Percentiles rank a stretch among this genome's conserved stretches.
These are phyloP conservation scores for Alcedo atthis DNA, from an alignment of 2,797 vertebrate genomes.

Conservation along the genomic window DNA sequence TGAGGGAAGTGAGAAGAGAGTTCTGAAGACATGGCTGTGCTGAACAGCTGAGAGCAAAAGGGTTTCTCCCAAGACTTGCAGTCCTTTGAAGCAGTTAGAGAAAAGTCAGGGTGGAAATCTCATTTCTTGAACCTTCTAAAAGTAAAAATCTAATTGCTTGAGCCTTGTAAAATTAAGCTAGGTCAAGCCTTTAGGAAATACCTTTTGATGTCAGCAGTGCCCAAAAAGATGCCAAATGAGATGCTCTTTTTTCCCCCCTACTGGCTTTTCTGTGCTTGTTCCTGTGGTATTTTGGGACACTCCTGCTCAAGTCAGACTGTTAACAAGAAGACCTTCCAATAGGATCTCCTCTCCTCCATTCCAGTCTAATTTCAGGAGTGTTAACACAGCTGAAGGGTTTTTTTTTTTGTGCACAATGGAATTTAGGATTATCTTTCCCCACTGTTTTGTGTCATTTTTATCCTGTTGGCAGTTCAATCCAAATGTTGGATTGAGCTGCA, in stretches of 20 bases:
- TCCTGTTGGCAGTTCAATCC: neutral
- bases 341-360: neutral
- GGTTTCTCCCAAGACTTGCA: neutral
- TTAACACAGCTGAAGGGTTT: neutral
- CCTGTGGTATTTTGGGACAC: neutral
- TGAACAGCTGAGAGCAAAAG: neutral
- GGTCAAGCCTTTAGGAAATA: neutral
- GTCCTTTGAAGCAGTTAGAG: neutral
- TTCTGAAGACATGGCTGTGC: neutral
- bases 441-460: neutral
- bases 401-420: neutral
- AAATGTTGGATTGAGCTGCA: neutral
- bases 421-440: neutral
- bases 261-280: neutral
- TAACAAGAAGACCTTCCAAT: neutral
- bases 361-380: neutral
- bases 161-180: neutral
- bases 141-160: neutral
- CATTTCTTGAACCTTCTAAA: neutral
- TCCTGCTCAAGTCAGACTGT: neutral
- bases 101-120: neutral
- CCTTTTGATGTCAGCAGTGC: neutral
- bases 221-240: neutral
- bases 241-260: neutral
- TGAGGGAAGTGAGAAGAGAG: neutral